phyloP scores from a whole-genome alignment of 1,140 invertebrate genomes.

The Ostrea edulis region DNA sequence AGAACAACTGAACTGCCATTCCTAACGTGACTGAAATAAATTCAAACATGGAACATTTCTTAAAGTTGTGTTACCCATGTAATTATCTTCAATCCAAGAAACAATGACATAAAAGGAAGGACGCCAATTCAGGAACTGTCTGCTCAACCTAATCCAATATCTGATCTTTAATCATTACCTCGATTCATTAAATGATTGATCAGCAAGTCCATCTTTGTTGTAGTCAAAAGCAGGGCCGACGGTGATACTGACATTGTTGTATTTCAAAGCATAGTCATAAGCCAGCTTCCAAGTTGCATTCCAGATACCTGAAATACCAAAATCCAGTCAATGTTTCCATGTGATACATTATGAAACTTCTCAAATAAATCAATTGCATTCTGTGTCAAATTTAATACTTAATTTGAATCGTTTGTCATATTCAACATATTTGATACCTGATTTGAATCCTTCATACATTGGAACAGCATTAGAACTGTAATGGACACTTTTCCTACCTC shows the following conservation, averaged over 20 bases:
- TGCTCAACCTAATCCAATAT: no score
- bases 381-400: no score
- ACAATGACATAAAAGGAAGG: no score
- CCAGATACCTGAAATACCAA: constrained; percentile 63
- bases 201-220: constrained; percentile 63
- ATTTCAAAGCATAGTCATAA: constrained; percentile 52
- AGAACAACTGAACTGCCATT: constrained; percentile 51
- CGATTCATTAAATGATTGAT: neutral
- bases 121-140: no score
- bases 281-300: constrained; percentile 49
- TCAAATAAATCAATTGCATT: no score
- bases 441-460: constrained; percentile 61
- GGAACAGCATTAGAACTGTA: constrained; percentile 41
- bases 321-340: neutral
- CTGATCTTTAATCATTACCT: constrained; percentile 4
- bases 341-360: no score
- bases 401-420: no score
- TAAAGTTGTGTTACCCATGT: no score
- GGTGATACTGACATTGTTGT: constrained; percentile 61
- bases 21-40: constrained; percentile 13
- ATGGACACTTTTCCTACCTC: neutral
- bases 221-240: constrained; percentile 66
- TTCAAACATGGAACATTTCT: neutral
- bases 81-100: no score
- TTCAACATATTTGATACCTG: constrained; percentile 46